Conservation (phyloP, 2,113 vertebrate genomes). For the Thymallus thymallus region DNA sequence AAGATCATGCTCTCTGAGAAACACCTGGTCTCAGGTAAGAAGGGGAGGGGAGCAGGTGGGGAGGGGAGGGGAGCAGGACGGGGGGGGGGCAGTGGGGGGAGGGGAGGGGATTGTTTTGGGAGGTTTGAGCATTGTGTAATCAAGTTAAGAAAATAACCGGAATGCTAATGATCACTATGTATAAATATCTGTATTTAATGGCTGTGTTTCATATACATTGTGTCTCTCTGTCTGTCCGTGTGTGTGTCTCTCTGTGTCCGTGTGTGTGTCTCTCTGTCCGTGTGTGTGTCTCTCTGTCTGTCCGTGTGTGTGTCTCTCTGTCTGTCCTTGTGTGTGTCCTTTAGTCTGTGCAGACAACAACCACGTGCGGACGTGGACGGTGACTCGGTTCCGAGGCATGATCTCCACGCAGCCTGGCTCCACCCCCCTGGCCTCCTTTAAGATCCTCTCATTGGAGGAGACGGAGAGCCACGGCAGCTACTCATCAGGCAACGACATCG, state of each 20-base stretch:
- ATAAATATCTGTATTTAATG: background rate
- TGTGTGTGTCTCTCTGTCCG: slow-evolving; percentile 9
- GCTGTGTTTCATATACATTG: background rate
- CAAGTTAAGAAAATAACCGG: no score
- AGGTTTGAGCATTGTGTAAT: background rate
- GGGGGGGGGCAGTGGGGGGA: no score
- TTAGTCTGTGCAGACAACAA: slow-evolving; percentile 96
- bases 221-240: slow-evolving; percentile 5
- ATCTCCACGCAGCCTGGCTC: slow-evolving; percentile 97
- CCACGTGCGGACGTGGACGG: slow-evolving; percentile 94
- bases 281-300: slow-evolving; percentile 13
- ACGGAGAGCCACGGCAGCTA: slow-evolving; percentile 94
- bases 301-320: slow-evolving; percentile 9
- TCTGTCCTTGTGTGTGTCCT: slow-evolving; percentile 4
- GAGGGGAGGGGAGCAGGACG: background rate
- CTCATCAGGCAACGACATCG: slow-evolving; percentile 93
- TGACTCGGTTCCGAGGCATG: slow-evolving; percentile 96
- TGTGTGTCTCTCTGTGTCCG: no score
- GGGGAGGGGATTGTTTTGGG: background rate
- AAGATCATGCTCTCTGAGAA: slow-evolving; percentile 99
- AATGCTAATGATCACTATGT: no score
- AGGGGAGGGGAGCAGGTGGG: background rate
- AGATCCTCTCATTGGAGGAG: slow-evolving; percentile 94
- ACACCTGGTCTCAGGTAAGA: slow-evolving; percentile 91
- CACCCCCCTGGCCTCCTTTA: slow-evolving; percentile 93